Conservation (phyloP, 1,140 invertebrate genomes). For the Phymorhynchus buccinoides region DNA sequence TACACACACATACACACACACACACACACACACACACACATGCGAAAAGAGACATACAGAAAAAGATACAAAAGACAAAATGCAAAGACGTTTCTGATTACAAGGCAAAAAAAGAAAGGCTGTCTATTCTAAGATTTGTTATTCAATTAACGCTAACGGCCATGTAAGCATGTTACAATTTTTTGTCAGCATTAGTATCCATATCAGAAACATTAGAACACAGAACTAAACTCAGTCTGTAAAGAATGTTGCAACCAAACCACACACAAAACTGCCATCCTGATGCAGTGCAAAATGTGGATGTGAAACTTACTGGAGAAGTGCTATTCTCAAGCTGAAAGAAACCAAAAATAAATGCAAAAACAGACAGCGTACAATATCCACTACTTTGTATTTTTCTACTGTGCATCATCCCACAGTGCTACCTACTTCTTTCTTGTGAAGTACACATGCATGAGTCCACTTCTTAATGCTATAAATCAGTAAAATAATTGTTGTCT, state of each 20-base stretch:
- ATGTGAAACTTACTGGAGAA: slow-evolving; percentile 17
- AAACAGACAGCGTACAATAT: background rate
- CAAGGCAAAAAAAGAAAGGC: background rate
- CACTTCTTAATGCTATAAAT: background rate
- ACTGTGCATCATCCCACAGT: background rate
- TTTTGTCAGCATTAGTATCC: too few species aligned
- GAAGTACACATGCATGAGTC: background rate
- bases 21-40: background rate
- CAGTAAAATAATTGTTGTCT: background rate
- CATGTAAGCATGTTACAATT: too few species aligned
- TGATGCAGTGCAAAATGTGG: background rate
- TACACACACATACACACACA: background rate
- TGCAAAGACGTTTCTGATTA: background rate
- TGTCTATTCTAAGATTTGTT: too few species aligned
- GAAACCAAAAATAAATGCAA: slow-evolving; percentile 10
- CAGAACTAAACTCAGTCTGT: too few species aligned
- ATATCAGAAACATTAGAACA: too few species aligned
- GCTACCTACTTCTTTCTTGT: too few species aligned
- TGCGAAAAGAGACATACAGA: background rate
- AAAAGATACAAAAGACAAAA: background rate
- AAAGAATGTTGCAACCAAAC: too few species aligned
- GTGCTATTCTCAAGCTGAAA: slow-evolving; percentile 13
- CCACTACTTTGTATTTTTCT: background rate
- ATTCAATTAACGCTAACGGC: too few species aligned
- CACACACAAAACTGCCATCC: background rate